Evolutionary conservation across 1,140 invertebrate genomes (phyloP), one percentile per base, ranked within the genome.

Genomic region (Ostrea denselamellosa): DNA sequence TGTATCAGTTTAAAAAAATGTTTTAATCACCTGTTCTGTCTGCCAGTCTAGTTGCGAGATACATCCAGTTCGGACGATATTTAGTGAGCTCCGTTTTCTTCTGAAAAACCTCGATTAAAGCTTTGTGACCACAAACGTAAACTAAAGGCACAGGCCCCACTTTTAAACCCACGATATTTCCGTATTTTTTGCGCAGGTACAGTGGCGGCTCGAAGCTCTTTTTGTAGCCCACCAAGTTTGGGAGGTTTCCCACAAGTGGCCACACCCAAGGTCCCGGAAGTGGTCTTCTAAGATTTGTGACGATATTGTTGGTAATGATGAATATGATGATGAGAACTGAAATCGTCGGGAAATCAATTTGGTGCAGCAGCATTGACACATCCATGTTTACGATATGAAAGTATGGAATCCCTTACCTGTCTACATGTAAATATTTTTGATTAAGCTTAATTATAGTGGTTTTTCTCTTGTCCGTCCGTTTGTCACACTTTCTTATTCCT

Each of bases 51-150:
- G 85, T 53, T 56, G 83, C 52, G 8, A 89, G 53, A 14, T 89
- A 87, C 25, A 89, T 19, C 88, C 88, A 89, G 34, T 89, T 89
- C 8, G 88, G 88, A 52, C 88, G 65, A 22, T 77, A 84, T 28
- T 77, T 65, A 14, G 85, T 83, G 5, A 56, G 53, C 17, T 85
- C 28, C 25, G 62, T 53, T 9, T 89, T 68, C 5, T 87, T 71
- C 9, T 87, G 54, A 19, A 89, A 65, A 44, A 77, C 56, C 25
- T 89, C 86, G 0, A 53, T 22, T 34, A 89, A 65, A 7, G 52
- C n/a, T 22, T 87, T 86, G n/a, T 86, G 62, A 9, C 88, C 86
- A 68, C 58, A 89, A 8, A 89, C 65, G 2, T 87, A 85, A 14
- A 89, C 86, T n/a, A 85, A 51, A 54, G 56, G 85, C 52, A 87